These are phyloP conservation scores for Apocrypta bakeri DNA, from an alignment of 1,140 invertebrate genomes.

Conservation along the genomic window DNA sequence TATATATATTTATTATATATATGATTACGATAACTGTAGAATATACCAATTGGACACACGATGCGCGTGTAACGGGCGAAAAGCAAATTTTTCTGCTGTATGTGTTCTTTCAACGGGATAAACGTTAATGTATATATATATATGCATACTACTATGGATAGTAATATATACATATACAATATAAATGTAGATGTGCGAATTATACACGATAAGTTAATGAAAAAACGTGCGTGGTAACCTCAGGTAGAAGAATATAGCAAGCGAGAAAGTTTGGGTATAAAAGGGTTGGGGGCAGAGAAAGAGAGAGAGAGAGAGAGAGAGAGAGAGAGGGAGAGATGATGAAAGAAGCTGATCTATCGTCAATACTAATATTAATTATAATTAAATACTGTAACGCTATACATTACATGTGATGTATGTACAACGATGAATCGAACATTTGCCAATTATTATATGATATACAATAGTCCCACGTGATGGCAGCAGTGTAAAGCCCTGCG, in stretches of 20 bases:
- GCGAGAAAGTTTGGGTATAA: too few relatives aligned
- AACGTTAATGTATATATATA: neutral
- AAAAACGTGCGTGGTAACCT: neutral
- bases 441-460: neutral
- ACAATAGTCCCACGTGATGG: neutral
- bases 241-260: neutral
- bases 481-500: neutral
- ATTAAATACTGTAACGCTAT: neutral
- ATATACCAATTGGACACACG: neutral
- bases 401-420: neutral
- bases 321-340: neutral
- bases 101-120: neutral
- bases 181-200: neutral
- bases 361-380: neutral
- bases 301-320: neutral
- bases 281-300: too few relatives aligned
- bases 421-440: constrained; percentile 23
- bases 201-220: neutral
- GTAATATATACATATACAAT: neutral
- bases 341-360: neutral
- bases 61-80: neutral
- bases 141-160: neutral
- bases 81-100: neutral
- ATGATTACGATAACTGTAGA: neutral
- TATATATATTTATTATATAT: too few relatives aligned